These are phyloP conservation scores for Bergia sp. DNA, from an alignment of 92 coral and sea anemone genomes.

Conservation along the genomic window DNA sequence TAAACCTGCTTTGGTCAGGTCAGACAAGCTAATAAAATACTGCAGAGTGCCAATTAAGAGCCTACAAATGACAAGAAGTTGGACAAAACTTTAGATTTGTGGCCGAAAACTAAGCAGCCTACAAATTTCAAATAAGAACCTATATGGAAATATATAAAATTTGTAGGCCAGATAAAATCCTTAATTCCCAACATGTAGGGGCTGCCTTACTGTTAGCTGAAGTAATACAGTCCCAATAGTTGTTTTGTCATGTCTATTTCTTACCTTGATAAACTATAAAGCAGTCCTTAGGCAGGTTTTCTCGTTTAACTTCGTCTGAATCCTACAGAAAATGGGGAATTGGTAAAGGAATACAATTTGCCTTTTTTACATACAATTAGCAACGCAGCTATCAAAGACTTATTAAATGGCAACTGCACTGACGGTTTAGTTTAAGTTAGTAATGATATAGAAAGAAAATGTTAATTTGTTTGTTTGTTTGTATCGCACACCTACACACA, in stretches of 20 bases:
- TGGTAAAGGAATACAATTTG: not conserved
- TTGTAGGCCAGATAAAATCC: too few species aligned
- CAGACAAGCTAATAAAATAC: too few species aligned
- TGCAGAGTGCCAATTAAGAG: too few species aligned
- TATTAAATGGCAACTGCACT: not conserved
- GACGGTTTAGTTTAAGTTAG: not conserved
- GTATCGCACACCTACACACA: too few species aligned
- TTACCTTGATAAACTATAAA: conserved; percentile 95
- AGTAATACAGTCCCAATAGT: not conserved
- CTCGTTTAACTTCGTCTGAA: conserved; percentile 74
- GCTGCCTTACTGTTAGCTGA: not conserved
- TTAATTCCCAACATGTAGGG: not conserved
- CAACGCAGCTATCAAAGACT: not conserved
- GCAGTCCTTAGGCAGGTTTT: conserved; percentile 87
- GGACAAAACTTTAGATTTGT: too few species aligned
- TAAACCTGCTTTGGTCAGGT: too few species aligned
- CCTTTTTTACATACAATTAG: too few species aligned
- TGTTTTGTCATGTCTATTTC: not conserved
- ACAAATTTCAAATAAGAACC: too few species aligned
- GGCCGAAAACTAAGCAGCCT: too few species aligned
- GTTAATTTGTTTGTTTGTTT: not conserved
- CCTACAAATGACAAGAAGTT: too few species aligned
- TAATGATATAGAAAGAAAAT: too few species aligned
- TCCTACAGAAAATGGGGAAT: conserved; percentile 59
- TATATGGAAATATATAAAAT: too few species aligned